These are phyloP conservation scores for Larimichthys crocea DNA, from an alignment of 2,113 vertebrate species.

Conservation along the genomic window DNA sequence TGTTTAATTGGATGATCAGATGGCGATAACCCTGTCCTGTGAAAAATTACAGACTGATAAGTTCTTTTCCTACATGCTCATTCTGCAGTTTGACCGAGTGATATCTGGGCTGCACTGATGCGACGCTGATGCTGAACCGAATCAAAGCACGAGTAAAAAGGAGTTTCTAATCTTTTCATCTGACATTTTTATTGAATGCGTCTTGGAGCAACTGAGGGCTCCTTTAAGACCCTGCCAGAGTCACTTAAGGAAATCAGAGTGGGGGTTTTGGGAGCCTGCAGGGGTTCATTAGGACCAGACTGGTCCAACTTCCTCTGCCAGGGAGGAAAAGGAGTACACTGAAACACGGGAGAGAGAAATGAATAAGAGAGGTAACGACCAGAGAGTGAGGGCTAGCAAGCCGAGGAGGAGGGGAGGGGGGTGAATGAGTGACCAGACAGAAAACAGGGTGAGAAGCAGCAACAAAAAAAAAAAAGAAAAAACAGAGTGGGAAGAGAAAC, in stretches of 20 bases:
- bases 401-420: not conserved
- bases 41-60: constrained; percentile 49
- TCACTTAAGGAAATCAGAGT: constrained; percentile 83
- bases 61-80: constrained; percentile 26
- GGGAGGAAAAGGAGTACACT: constrained; percentile 67
- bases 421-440: constrained; percentile 45
- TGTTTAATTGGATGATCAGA: constrained; percentile 52
- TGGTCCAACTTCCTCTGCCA: constrained; percentile 74
- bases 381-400: constrained; percentile 39
- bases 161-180: constrained; percentile 78
- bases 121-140: constrained; percentile 51
- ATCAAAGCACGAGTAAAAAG: constrained; percentile 69
- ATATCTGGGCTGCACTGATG: constrained; percentile 58
- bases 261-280: constrained; percentile 75
- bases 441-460: constrained; percentile 37
- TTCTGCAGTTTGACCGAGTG: constrained; percentile 42
- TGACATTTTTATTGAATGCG: constrained; percentile 83
- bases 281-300: constrained; percentile 84
- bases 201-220: constrained; percentile 64
- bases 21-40: constrained; percentile 46
- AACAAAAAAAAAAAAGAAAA: constrained; percentile 45
- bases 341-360: constrained; percentile 45
- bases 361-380: constrained; percentile 51
- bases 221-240: constrained; percentile 80
- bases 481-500: constrained; percentile 61